These are phyloP conservation scores for Drosophila anomalata DNA, from an alignment of 2,888 invertebrate species.

Conservation along the genomic window DNA sequence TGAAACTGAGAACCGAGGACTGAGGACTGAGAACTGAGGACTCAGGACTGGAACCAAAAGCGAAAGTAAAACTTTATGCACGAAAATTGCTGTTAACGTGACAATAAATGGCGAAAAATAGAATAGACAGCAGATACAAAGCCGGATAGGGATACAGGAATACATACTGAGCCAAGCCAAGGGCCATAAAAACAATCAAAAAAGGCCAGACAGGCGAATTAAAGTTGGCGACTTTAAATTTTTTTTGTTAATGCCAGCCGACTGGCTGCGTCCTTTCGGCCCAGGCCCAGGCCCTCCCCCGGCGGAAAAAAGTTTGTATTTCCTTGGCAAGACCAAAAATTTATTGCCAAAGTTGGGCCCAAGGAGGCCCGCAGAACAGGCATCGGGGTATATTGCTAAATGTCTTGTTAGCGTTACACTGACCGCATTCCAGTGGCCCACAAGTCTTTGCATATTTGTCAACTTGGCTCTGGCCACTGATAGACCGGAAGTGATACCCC, in stretches of 20 bases:
- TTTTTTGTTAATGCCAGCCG: constrained; percentile 62
- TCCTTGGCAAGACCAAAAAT: constrained; percentile 63
- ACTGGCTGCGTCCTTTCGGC: not conserved
- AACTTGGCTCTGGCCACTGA: constrained; percentile 54
- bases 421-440: constrained; percentile 71
- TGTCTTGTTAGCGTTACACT: constrained; percentile 66
- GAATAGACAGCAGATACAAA: constrained; percentile 35
- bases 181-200: constrained; percentile 50
- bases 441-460: constrained; percentile 72
- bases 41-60: too few species aligned
- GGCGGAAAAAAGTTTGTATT: constrained; percentile 20
- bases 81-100: constrained; percentile 73
- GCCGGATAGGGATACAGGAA: not conserved
- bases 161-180: not conserved
- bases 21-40: too few species aligned
- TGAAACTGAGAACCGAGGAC: constrained; percentile 19
- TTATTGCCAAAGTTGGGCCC: constrained; percentile 69
- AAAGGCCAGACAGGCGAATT: constrained; percentile 50
- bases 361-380: constrained; percentile 52
- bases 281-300: not conserved
- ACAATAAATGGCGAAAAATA: constrained; percentile 63
- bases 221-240: constrained; percentile 71
- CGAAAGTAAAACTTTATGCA: constrained; percentile 63
- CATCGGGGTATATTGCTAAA: constrained; percentile 54
- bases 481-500: constrained; percentile 66